phyloP scores from a whole-genome alignment of 2,113 vertebrate species.

The Macroglossus sobrinus region DNA sequence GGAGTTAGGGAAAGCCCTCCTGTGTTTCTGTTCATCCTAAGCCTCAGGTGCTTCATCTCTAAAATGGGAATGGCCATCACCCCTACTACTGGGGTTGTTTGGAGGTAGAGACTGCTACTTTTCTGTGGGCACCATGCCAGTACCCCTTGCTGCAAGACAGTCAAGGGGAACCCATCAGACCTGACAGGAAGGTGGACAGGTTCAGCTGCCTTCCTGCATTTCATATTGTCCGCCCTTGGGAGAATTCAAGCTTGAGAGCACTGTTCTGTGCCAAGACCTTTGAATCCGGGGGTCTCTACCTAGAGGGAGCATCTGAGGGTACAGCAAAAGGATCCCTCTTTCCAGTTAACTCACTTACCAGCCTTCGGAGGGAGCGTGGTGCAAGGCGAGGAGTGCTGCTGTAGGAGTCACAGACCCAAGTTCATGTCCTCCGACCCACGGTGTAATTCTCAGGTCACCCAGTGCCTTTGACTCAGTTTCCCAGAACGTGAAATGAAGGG shows the following conservation, averaged over 20 bases:
- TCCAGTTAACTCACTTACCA: not conserved
- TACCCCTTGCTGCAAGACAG: not conserved
- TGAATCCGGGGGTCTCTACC: not conserved
- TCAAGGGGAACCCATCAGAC: not conserved
- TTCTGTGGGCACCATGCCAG: not conserved
- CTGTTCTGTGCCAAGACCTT: not conserved
- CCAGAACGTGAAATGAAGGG: not conserved
- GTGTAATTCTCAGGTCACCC: accelerated
- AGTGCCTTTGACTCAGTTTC: not conserved
- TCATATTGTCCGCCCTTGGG: not conserved
- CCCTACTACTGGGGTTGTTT: too few species aligned
- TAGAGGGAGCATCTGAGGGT: not conserved
- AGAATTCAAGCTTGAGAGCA: not conserved
- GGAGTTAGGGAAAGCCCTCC: not conserved
- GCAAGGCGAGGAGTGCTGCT: accelerated
- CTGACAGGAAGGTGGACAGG: not conserved
- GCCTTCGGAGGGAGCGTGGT: not conserved
- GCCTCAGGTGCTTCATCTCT: not conserved
- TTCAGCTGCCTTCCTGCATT: not conserved
- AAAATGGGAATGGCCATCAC: not conserved
- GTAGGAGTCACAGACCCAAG: accelerated
- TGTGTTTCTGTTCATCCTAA: not conserved
- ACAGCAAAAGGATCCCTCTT: accelerated
- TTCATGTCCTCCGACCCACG: accelerated
- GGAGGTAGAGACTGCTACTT: not conserved